Conservation (phyloP, 2,797 vertebrate genomes). For the Paramormyrops hopkinsi region DNA sequence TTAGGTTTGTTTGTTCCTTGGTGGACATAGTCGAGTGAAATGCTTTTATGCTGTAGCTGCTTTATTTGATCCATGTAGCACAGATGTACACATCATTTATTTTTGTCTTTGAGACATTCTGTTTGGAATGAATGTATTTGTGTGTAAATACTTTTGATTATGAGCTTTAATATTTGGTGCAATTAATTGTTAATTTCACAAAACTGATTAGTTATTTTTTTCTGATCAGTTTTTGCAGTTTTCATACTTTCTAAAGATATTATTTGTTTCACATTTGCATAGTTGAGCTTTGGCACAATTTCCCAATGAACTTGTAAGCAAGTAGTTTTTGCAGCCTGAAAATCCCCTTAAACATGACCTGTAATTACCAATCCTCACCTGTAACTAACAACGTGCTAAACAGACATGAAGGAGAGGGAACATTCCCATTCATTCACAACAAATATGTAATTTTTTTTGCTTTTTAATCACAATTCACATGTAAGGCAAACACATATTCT, state of each 20-base stretch:
- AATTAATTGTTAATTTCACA: neutral
- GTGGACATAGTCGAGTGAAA: neutral
- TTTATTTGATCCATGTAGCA: neutral
- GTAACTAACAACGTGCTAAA: neutral
- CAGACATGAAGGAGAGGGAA: neutral
- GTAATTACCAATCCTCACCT: neutral
- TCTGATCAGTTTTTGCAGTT: neutral
- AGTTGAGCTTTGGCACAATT: neutral
- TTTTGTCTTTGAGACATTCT: neutral
- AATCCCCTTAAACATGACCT: neutral
- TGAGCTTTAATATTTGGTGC: neutral
- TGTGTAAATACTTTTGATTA: neutral
- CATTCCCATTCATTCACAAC: neutral
- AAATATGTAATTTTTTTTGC: neutral
- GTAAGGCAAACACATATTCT: neutral
- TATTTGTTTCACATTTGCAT: neutral
- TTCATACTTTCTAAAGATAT: neutral
- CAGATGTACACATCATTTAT: neutral
- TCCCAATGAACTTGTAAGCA: neutral
- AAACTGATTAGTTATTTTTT: neutral
- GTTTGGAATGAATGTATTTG: neutral
- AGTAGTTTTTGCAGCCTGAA: neutral
- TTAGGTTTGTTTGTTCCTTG: neutral
- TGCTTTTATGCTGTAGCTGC: neutral
- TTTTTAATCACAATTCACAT: neutral